Conservation (phyloP, 2,797 vertebrate species). For the Hafferia zeledoni region DNA sequence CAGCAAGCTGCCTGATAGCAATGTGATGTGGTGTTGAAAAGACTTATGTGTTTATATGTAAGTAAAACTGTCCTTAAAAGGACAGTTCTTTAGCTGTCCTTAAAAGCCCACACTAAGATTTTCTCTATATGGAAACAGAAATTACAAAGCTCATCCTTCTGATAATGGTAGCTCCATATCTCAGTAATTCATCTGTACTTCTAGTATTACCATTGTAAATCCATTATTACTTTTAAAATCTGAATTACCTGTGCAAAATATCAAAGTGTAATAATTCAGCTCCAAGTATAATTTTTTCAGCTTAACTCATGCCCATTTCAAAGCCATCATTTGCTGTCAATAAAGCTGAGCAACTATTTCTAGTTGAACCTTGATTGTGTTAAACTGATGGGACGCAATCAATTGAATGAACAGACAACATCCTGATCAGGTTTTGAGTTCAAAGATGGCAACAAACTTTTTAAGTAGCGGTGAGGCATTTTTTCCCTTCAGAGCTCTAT, state of each 20-base stretch:
- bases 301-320: not conserved
- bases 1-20: not conserved
- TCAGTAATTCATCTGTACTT: not conserved
- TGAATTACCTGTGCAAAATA: not conserved
- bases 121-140: not conserved
- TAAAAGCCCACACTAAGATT: not conserved
- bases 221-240: not conserved
- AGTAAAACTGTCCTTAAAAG: not conserved
- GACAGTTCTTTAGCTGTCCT: not conserved
- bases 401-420: not conserved
- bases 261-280: not conserved
- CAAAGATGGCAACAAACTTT: not conserved
- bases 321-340: not conserved
- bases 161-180: not conserved
- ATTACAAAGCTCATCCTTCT: not conserved
- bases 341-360: not conserved
- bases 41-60: not conserved
- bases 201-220: not conserved
- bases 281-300: not conserved
- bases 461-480: not conserved
- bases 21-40: not conserved
- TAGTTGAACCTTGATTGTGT: not conserved
- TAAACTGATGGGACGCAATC: not conserved
- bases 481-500: not conserved
- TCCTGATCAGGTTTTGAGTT: not conserved